Evolutionary conservation across 1,140 invertebrate species (phyloP).

Genomic region (Sitobion miscanthi): DNA sequence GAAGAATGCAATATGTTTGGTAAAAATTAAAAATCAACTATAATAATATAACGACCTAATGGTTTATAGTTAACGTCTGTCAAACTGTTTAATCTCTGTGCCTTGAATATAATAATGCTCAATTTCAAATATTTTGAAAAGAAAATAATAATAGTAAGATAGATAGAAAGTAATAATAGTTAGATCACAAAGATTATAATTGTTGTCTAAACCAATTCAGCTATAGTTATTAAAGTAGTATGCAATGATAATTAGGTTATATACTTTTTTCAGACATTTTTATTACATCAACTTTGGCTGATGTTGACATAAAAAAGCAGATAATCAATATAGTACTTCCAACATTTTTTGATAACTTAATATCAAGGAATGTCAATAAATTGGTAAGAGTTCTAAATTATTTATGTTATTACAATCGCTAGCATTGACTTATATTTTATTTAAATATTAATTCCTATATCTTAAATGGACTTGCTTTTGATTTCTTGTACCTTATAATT

Average conservation of each 20-base stretch:
- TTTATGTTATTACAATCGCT: background rate
- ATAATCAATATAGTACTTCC: constrained; percentile 27
- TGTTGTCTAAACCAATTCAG: background rate
- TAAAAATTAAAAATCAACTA: background rate
- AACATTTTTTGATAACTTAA: constrained; percentile 46
- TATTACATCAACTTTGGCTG: constrained; percentile 41
- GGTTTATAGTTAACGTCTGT: background rate
- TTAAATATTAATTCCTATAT: background rate
- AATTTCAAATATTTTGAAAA: background rate
- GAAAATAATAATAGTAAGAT: too few species aligned
- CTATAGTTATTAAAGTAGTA: background rate
- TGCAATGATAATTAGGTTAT: background rate
- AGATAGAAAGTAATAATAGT: background rate
- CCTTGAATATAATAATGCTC: background rate
- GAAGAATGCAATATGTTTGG: constrained; percentile 33
- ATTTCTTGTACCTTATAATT: background rate
- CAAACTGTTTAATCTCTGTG: background rate
- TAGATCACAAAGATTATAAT: background rate
- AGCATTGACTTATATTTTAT: background rate
- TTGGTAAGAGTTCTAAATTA: constrained; percentile 23
- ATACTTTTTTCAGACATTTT: constrained; percentile 33
- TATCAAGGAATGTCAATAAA: constrained; percentile 32
- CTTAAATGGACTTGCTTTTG: background rate
- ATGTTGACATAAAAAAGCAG: constrained; percentile 51
- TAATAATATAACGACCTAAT: background rate